A percentile compares a stretch with the other conserved stretches of the same genome.
These are phyloP conservation scores for Lophius piscatorius DNA, from an alignment of 2,113 vertebrate species.

Conservation along the genomic window DNA sequence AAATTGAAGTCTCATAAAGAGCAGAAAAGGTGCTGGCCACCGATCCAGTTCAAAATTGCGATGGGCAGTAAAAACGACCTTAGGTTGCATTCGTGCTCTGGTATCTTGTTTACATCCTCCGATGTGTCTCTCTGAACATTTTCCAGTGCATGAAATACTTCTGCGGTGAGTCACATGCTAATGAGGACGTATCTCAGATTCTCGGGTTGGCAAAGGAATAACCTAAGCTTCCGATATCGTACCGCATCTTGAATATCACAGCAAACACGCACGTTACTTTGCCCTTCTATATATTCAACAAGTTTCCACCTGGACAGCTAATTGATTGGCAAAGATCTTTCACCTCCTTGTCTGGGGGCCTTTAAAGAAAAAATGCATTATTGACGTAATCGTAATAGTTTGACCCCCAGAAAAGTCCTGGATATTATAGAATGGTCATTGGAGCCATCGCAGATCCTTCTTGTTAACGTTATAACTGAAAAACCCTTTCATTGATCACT, in stretches of 20 bases:
- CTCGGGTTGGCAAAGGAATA: slow-evolving; percentile 24
- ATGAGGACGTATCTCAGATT: slow-evolving; percentile 24
- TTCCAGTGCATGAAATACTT: slow-evolving; percentile 15
- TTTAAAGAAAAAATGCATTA: too few species aligned
- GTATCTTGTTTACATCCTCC: slow-evolving; percentile 19
- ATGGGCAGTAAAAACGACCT: slow-evolving; percentile 9
- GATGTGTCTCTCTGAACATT: slow-evolving; percentile 11
- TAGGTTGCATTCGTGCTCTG: slow-evolving; percentile 1
- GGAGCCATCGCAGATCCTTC: too few species aligned
- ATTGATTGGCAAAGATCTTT: too few species aligned
- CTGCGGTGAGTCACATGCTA: slow-evolving; percentile 41
- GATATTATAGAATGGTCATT: too few species aligned
- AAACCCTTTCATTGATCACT: too few species aligned
- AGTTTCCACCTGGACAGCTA: too few species aligned
- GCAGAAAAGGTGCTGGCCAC: not conserved
- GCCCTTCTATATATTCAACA: too few species aligned
- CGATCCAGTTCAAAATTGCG: not conserved
- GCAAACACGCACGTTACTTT: not conserved
- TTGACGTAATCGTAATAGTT: too few species aligned
- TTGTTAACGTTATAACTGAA: too few species aligned
- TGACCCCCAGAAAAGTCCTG: too few species aligned
- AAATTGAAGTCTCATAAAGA: too few species aligned
- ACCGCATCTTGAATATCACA: not conserved
- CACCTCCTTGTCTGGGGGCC: too few species aligned
- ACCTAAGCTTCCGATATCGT: not conserved